Evolutionary conservation across 1,140 invertebrate species (phyloP), one percentile per base, ranked within the genome.

Genomic region (Diorhabda sublineata): DNA sequence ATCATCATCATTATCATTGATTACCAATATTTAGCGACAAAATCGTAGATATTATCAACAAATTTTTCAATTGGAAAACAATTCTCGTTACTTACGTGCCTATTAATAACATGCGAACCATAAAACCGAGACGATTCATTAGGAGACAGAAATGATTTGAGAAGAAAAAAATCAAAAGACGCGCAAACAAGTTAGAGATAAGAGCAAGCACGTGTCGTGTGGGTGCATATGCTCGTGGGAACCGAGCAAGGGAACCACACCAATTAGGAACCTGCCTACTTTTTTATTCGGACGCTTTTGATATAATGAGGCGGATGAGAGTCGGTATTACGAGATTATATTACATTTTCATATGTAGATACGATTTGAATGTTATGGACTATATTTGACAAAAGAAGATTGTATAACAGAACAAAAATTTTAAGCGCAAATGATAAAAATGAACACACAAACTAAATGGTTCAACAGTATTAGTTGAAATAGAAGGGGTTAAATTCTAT

Each of bases 231-330:
- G 58, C 42, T 67, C 65, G 65, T 67, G 65, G 58, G 65, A 67
- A 67, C 65, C 65, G 52, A 67, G 57, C 65, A 67, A 52, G 65
- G 65, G 65, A 67, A 67, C 65, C 65, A 67, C 65, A 67, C 65
- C 65, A 67, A 67, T 67, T 67, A 67, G 65, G 65, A 60, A 60
- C 65, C 65, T 67, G 65, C 57, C 57, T 67, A 59, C 58, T 60
- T 67, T 67, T 67, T 60, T 67, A 67, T 67, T 26, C 65, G 59
- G 41, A 42, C 11, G 9, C 7, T 58, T 60, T 60, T 41, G 64
- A 47, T 42, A 56, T 65, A 44, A 6, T 43, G 47, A 65, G 64
- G 64, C 47, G 42, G 65, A 67, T 59, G 47, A 52, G 6, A 52
- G 6, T 52, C 47, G 47, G 47, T 52, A 52, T 52, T 52, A 52